A percentile compares a stretch with the other conserved stretches of the same genome.
phyloP scores from a whole-genome alignment of 2,797 vertebrate genomes.

The Todus mexicanus region DNA sequence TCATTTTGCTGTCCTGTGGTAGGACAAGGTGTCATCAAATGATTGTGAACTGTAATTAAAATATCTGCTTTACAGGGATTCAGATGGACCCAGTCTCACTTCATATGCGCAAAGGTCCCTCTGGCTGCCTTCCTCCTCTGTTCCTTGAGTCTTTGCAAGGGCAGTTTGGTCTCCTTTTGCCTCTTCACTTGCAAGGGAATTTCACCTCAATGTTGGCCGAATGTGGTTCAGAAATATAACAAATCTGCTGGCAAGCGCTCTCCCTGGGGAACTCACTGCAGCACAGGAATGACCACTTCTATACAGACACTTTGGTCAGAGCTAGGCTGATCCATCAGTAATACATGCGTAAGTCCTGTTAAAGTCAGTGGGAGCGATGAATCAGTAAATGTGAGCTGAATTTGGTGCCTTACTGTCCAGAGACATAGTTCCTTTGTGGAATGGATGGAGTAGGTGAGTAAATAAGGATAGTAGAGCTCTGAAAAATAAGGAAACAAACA shows the following conservation, averaged over 20 bases:
- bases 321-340: neutral
- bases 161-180: neutral
- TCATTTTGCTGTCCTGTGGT: neutral
- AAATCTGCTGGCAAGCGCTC: neutral
- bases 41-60: neutral
- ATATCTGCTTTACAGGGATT: neutral
- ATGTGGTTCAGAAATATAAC: neutral
- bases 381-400: neutral
- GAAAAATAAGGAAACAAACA: neutral
- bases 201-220: neutral
- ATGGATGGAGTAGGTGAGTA: neutral
- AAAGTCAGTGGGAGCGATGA: neutral
- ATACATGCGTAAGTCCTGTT: neutral
- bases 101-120: neutral
- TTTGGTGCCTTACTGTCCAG: neutral
- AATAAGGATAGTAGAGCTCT: neutral
- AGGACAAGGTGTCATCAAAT: neutral
- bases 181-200: neutral
- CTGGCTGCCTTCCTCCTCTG: neutral
- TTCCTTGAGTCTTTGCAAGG: neutral
- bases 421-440: neutral
- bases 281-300: neutral
- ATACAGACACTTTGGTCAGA: neutral
- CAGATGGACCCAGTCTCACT: accelerated
- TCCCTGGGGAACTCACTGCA: neutral